Conservation (phyloP, 2,797 vertebrate genomes). For the Ctenopoma kingsleyae region DNA sequence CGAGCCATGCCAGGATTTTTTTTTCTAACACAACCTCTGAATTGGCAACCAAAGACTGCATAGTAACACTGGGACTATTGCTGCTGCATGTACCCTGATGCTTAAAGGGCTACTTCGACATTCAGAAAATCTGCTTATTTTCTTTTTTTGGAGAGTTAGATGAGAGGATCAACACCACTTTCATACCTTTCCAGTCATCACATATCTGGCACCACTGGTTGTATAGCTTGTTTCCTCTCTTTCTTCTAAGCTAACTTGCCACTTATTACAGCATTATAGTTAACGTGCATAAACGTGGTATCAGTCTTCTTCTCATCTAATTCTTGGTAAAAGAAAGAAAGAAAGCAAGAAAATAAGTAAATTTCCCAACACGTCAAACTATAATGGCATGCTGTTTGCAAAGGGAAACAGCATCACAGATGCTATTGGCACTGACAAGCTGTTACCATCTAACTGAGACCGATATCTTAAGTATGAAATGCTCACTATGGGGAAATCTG, state of each 20-base stretch:
- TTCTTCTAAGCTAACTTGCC: not conserved
- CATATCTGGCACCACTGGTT: not conserved
- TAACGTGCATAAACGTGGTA: not conserved
- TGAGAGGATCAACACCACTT: not conserved
- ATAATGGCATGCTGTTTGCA: not conserved
- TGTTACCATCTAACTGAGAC: constrained; percentile 7
- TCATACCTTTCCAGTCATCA: not conserved
- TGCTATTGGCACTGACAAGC: constrained; percentile 11
- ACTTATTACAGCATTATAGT: not conserved
- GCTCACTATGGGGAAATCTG: constrained; percentile 8
- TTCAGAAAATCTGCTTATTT: constrained; percentile 2
- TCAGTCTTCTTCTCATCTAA: not conserved
- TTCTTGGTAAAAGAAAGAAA: not conserved
- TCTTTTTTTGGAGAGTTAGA: not conserved
- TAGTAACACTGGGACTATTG: constrained; percentile 18
- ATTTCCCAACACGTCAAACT: not conserved
- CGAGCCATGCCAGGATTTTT: constrained; percentile 41
- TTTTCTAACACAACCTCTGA: constrained; percentile 15
- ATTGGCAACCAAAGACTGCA: constrained; percentile 28
- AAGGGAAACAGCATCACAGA: not conserved
- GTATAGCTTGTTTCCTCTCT: not conserved
- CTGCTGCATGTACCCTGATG: constrained; percentile 5
- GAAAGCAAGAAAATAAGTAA: too few species aligned
- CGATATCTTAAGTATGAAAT: constrained; percentile 12
- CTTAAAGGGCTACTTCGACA: not conserved